Conservation (phyloP, 2,888 invertebrate species). For the Drosophila tripunctata region DNA sequence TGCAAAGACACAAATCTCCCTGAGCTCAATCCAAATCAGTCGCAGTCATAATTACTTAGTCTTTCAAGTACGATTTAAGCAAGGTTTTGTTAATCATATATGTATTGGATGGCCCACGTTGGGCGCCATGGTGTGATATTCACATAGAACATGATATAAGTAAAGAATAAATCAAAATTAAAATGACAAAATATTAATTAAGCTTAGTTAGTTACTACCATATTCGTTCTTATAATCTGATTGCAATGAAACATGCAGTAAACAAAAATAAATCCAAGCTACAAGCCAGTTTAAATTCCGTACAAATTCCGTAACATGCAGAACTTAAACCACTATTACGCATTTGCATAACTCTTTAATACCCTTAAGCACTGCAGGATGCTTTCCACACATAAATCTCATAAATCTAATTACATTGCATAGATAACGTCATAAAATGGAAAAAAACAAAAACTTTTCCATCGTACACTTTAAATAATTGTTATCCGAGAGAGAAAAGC, state of each 20-base stretch:
- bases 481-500: conserved; percentile 35
- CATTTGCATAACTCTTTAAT: not conserved
- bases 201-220: too few relatives aligned
- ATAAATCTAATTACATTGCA: conserved; percentile 16
- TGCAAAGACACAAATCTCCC: not conserved
- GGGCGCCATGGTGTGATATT: not conserved
- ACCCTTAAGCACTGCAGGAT: conserved; percentile 10
- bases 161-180: too few relatives aligned
- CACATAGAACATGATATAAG: too few relatives aligned
- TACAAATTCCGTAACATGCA: not conserved
- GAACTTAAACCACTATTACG: not conserved
- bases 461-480: conserved; percentile 54
- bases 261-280: not conserved
- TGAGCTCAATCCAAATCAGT: not conserved
- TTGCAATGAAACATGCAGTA: not conserved
- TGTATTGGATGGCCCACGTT: not conserved
- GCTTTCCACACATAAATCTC: not conserved
- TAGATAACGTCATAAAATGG: conserved; percentile 6
- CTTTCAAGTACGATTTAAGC: not conserved
- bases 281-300: not conserved
- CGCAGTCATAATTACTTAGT: not conserved
- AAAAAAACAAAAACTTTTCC: conserved; percentile 22
- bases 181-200: too few relatives aligned
- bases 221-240: not conserved
- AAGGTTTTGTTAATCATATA: not conserved